Base-by-base conservation (phyloP, 2,888 invertebrate species). In the Panopea generosa region DNA sequence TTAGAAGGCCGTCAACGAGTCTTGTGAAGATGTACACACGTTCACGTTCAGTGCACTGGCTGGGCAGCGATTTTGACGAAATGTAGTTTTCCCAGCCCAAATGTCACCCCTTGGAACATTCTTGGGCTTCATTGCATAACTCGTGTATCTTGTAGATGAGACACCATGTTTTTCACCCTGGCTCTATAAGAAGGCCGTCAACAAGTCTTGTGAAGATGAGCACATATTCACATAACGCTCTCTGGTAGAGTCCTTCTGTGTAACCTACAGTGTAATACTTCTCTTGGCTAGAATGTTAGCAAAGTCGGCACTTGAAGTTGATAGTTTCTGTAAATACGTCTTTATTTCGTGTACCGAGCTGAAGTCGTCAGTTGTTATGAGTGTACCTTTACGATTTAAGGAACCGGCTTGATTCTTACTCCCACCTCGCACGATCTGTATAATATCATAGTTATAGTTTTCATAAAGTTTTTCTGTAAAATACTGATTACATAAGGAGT, bases 391-490 rank as follows among this genome's bases (percentile, higher is more conserved):
- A 1, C 63, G 63, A 22, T 74, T 60, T 4, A 47, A 20, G 3
- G 22, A 7, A 7, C 27, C 40, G 0, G 56, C 45, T 22, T 79
- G 68, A 1, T 24, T 60, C 16, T 38, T 56, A 3, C 26, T 33
- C 3, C 78, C 78, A 20, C 78, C 78, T 4, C 71, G 40, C 0
- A 68, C 65, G 14, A 79, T 49, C 0, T 62, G 33, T 24, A 79
- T 61, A 38, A 60, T 63, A 40, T 79, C 78, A 47, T 67, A 75
- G 22, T 74, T 74, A 47, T 40, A 78, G 26, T 79, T 79, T 22
- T 79, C 71, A 26, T 55, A 79, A 6, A 79, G 18, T 47, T 79
- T 79, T 43, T 79, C 74, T 1, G 78, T 60, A 52, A 79, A 68
- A 52, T 74, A 79, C 4, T 65, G 63, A 14, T 57, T 60, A 53